Evolutionary conservation across 2,888 invertebrate genomes (phyloP), one percentile per base, ranked within the genome.

Genomic region (Phaonia tiefii): DNA sequence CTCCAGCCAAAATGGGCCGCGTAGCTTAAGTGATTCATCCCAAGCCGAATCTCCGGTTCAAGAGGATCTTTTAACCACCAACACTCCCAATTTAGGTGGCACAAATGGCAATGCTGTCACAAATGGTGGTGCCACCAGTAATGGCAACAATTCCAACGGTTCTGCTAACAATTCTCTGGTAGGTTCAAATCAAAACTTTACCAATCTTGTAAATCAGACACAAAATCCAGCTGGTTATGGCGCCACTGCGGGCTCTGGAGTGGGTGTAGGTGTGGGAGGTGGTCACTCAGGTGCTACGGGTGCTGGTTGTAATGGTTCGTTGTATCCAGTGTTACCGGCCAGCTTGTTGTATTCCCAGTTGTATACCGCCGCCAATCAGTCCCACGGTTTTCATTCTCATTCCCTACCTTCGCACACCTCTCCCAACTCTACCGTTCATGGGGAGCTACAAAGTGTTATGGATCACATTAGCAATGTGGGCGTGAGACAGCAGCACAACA

Each of bases 1-100:
- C 84, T 89, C 91, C 42, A 92, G 94, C 85, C 92, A 94, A 83
- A 92, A 93, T 20, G 94, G 94, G 1, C 96, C 96, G 0, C 92
- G 96, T 51, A 96, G 96, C 13, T 91, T 96, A 31, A 96, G 96
- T 85, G 96, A 96, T 89, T 96, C 96, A 46, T 96, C 96, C 42
- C 95, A 96, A 81, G 95, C 96, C 2, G 96, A 96, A 87, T 95
- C 95, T 44, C 96, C 96, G 1, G 95, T 96, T 15, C 96, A 96
- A 91, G 95, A 95, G 87, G 95, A 96, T 85, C 90, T 95, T 2
- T 91, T 94, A 44, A 93, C 93, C 1, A 93, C 94, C 5, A 94
- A 94, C 86, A 93, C 93, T 1, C 92, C 93, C 4, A 92, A 93
- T 87, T 89, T 94, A 84, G 93, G 93, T 13, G 92, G 90, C 11